Evolutionary conservation across 2,888 invertebrate genomes (phyloP), one percentile per base, ranked within the genome.

Genomic region (Cylindroiulus punctatus): DNA sequence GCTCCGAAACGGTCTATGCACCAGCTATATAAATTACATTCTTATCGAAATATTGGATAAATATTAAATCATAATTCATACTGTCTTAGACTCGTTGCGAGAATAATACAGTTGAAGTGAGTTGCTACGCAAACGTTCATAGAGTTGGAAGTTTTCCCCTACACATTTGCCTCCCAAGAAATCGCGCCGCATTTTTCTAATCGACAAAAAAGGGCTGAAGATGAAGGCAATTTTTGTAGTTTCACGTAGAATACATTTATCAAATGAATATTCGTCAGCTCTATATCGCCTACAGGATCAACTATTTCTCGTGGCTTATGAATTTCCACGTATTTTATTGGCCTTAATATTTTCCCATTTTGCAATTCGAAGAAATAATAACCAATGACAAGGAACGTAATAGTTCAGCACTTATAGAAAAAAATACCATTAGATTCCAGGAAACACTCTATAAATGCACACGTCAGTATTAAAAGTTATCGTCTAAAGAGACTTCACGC

Each of bases 21-120:
- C 30, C 76, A 26, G 22, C 76, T 3, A 76, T 12, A 76, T 76
- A 76, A 76, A 76, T 76, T 76, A 76, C 76, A 14, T 76, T 76
- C 76, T 76, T 76, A 76, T 76, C 76, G 76, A 76, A 76, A 76
- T 76, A 76, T 76, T 76, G 76, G 76, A 76, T 76, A 76, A 76
- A 76, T 76, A 76, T 76, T 76, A 76, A 76, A 76, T 76, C 76
- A 76, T 76, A 76, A 76, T 76, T 76, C 76, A 76, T 76, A 76
- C 30, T 76, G 76, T 76, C 76, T 76, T 76, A 76, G 76, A 76
- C 26, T 65, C 26, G 22, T 22, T 65, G 57, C 22, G 57, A 22
- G 12, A 76, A 26, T 76, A 76, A 76, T 30, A 22, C 30, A 30
- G 76, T 22, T 65, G 22, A 65, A 65, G 57, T 65, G 57, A 19